Conservation (phyloP, 1,140 invertebrate species). For the Pseudomyrmex dendroicus region DNA sequence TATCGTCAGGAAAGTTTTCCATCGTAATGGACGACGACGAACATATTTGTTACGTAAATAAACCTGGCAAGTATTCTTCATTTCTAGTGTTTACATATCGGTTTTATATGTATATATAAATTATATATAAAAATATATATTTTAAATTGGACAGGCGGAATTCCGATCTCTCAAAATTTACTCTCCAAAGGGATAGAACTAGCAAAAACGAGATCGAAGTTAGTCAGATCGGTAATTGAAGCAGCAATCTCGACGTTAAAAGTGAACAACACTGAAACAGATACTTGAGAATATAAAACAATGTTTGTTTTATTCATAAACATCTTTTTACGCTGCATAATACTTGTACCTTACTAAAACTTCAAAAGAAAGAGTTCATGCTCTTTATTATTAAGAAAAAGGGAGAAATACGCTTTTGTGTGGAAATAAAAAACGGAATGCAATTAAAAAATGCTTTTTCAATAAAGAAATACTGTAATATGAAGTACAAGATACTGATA, state of each 20-base stretch:
- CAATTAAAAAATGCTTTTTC: too few relatives aligned
- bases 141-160: conserved; percentile 79
- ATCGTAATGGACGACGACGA: conserved; percentile 79
- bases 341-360: too few relatives aligned
- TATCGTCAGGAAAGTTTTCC: conserved; percentile 79
- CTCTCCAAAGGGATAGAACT: conserved; percentile 79
- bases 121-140: not conserved
- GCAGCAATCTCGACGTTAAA: conserved; percentile 76
- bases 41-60: conserved; percentile 82
- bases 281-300: conserved; percentile 59
- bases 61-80: conserved; percentile 79
- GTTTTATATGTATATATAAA: not conserved
- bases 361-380: too few relatives aligned
- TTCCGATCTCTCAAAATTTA: conserved; percentile 80
- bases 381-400: too few relatives aligned
- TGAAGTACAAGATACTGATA: too few relatives aligned
- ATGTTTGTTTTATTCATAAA: conserved; percentile 27
- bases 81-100: conserved; percentile 9
- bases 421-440: too few relatives aligned
- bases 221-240: conserved; percentile 80
- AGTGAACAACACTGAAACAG: conserved; percentile 46
- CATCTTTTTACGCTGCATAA: too few relatives aligned
- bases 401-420: too few relatives aligned
- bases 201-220: conserved; percentile 79
- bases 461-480: too few relatives aligned